Evolutionary conservation across 1,140 invertebrate genomes (phyloP), one percentile per base, ranked within the genome.

Genomic region (Ctenoplectra terminalis): DNA sequence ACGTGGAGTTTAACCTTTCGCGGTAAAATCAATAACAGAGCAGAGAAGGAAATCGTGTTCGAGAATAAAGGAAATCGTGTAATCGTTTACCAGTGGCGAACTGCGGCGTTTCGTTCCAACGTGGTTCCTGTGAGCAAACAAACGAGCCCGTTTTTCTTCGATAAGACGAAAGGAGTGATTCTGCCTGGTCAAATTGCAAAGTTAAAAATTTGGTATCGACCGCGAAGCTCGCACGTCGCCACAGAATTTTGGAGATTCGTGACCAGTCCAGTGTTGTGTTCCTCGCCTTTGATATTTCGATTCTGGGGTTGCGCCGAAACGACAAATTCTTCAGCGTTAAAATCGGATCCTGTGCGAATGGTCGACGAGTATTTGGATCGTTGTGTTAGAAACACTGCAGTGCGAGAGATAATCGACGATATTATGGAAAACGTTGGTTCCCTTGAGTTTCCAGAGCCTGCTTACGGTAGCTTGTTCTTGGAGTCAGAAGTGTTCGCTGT

Each of bases 21-120:
- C 0, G 23, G 79, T 1, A 20, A 54, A 1, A 26, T 66, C 5
- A 31, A 75, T 0, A 26, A 76, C 3, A 60, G 48, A 1, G 46
- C n/a, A 0, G 78, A 87, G 43, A 76, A 64, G 17, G 72, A 73
- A 3, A 82, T 92, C 9, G 9, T 58, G 31, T 56, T 92, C 0
- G 90, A 92, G 69, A 93, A 93, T 17, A 89, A 84, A 31, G 91
- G 92, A 7, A 88, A 69, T 20, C 26, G 61, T 3, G 87, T 84
- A 1, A 88, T 91, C 31, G 29, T 70, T 2, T 91, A 89, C 43
- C 43, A 82, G 11, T 91, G 90, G 90, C 70, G 88, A 50, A 50
- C 85, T 13, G 67, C 63, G 3, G 43, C 46, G 1, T 80, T 13
- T 26, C 37, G 0, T 0, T 61, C 63, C 0, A 60, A 54, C 1